phyloP scores from a whole-genome alignment of 2,888 invertebrate genomes.

The Torymus texanus region DNA sequence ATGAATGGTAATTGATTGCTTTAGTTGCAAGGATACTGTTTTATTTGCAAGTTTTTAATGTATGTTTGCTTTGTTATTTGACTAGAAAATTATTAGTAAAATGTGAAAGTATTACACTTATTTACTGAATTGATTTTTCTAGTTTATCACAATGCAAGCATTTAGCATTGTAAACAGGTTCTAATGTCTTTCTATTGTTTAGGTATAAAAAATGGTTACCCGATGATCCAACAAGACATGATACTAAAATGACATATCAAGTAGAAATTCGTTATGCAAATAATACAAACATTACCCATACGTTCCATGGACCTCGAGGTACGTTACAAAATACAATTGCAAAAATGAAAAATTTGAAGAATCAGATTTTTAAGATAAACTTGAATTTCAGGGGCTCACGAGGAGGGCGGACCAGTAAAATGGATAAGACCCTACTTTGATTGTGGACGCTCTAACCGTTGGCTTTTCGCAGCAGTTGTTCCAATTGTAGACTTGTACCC shows the following conservation, averaged over 20 bases:
- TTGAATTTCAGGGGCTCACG: conserved; percentile 82
- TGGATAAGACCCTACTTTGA: conserved; percentile 98
- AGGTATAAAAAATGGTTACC: conserved; percentile 92
- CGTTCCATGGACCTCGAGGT: conserved; percentile 94
- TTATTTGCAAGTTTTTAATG: too few relatives aligned
- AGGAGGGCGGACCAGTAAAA: conserved; percentile 93
- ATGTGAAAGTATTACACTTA: background rate
- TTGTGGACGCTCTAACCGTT: conserved; percentile 95
- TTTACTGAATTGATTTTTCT: background rate
- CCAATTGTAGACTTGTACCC: conserved; percentile 98
- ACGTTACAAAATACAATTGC: conserved; percentile 8
- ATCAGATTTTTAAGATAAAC: conserved; percentile 52
- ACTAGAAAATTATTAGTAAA: background rate
- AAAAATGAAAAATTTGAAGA: conserved; percentile 35
- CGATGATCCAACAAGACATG: conserved; percentile 89
- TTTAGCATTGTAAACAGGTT: conserved; percentile 30
- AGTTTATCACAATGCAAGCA: too few relatives aligned
- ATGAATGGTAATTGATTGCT: conserved; percentile 83
- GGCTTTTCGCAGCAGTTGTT: conserved; percentile 95
- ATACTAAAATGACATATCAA: conserved; percentile 94
- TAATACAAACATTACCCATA: conserved; percentile 96
- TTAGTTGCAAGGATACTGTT: too few relatives aligned
- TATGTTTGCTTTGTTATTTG: too few relatives aligned
- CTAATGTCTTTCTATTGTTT: conserved; percentile 51
- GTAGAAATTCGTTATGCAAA: conserved; percentile 96